These are phyloP conservation scores for Pristionchus japonicus DNA, from an alignment of 2,888 invertebrate genomes.

Conservation along the genomic window DNA sequence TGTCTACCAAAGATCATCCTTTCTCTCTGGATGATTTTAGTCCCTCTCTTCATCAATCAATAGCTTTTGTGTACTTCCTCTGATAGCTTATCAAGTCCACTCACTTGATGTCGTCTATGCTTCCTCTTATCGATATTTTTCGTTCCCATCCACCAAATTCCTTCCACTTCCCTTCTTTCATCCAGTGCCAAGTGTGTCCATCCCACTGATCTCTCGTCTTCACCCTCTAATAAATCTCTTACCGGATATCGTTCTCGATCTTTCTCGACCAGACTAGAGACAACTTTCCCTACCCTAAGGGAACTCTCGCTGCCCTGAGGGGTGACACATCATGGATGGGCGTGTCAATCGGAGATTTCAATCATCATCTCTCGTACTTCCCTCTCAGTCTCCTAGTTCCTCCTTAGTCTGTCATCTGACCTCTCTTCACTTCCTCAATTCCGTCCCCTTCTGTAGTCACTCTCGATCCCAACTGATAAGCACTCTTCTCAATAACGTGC, in stretches of 20 bases:
- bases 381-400: neutral
- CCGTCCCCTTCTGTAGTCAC: neutral
- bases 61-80: slow-evolving; percentile 6
- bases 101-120: neutral
- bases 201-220: neutral
- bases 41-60: neutral
- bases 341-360: neutral
- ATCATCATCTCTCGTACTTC: no score
- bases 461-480: neutral
- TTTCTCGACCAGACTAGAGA: neutral
- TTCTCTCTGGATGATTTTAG: neutral
- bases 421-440: neutral
- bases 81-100: slow-evolving; percentile 22
- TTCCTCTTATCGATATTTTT: neutral
- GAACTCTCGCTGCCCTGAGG: no score
- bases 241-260: neutral
- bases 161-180: neutral
- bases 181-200: neutral
- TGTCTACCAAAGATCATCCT: neutral
- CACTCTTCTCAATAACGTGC: neutral
- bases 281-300: neutral
- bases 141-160: neutral
- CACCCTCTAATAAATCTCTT: neutral
- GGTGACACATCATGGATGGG: neutral
- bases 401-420: slow-evolving; percentile 4